phyloP scores from a whole-genome alignment of 2,797 vertebrate genomes.

The Carduelis carduelis region DNA sequence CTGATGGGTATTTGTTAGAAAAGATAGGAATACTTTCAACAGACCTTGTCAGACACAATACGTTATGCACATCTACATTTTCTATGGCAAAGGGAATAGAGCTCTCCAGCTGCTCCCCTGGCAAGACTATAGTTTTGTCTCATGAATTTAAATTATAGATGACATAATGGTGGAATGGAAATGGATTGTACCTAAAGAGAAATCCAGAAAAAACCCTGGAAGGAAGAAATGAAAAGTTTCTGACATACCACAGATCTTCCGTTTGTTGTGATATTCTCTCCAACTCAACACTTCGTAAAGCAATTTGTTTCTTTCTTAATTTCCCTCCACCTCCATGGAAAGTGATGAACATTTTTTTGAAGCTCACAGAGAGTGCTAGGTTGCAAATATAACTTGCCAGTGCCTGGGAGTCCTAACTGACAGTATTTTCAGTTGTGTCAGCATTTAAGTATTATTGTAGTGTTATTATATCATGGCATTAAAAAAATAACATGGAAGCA shows the following conservation, averaged over 20 bases:
- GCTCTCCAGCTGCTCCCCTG: constrained; percentile 72
- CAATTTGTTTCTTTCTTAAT: constrained; percentile 39
- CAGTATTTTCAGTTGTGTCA: constrained; percentile 69
- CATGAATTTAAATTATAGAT: constrained; percentile 79
- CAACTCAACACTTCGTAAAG: constrained; percentile 52
- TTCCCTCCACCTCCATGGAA: constrained; percentile 24
- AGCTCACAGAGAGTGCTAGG: constrained; percentile 58
- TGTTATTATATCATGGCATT: constrained; percentile 46
- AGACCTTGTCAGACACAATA: constrained; percentile 67
- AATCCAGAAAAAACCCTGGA: constrained; percentile 59
- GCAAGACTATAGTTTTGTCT: constrained; percentile 73
- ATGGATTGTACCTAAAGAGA: constrained; percentile 73
- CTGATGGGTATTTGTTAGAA: constrained; percentile 75
- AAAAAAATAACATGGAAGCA: background rate
- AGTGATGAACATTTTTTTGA: constrained; percentile 56
- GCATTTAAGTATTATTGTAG: constrained; percentile 68
- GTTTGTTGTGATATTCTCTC: constrained; percentile 69
- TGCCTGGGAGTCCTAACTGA: constrained; percentile 67
- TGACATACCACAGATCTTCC: constrained; percentile 47
- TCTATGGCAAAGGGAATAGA: constrained; percentile 67
- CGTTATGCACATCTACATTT: constrained; percentile 51
- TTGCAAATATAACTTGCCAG: constrained; percentile 70
- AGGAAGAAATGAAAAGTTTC: constrained; percentile 47
- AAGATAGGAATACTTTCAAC: constrained; percentile 59
- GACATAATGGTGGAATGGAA: constrained; percentile 73